phyloP scores from a whole-genome alignment of 2,797 vertebrate species.

The Corythornis leucogaster region DNA sequence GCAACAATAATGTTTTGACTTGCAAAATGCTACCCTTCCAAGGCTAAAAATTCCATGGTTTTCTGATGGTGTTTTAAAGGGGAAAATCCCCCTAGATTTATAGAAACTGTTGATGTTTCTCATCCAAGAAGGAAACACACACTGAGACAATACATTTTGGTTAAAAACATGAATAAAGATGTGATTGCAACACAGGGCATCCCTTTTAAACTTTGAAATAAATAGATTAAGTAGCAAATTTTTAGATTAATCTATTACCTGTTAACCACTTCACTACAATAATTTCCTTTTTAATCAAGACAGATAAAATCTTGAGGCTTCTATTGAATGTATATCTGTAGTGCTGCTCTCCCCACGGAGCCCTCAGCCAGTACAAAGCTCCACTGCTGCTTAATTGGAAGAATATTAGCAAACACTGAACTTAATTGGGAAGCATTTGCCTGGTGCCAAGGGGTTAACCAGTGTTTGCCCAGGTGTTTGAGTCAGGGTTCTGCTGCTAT shows the following conservation, averaged over 20 bases:
- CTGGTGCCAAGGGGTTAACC: not conserved
- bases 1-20: not conserved
- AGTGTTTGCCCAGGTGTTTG: slow-evolving; percentile 3
- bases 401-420: slow-evolving; percentile 11
- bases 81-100: not conserved
- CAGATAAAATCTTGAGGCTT: not conserved
- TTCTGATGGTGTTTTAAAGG: not conserved
- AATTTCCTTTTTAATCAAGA: not conserved
- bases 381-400: not conserved
- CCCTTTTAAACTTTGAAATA: not conserved
- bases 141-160: fast-evolving
- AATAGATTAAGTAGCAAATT: not conserved
- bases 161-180: not conserved
- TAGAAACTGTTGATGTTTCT: not conserved
- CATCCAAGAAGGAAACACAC: not conserved
- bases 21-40: not conserved
- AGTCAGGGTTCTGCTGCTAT: not conserved
- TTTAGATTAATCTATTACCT: not conserved
- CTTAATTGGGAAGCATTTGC: slow-evolving; percentile 17
- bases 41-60: not conserved
- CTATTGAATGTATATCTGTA: not conserved
- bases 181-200: not conserved
- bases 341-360: not conserved
- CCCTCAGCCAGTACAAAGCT: not conserved
- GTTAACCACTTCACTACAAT: not conserved